A percentile compares a stretch with the other conserved stretches of the same genome.
Evolutionary conservation across 1,140 invertebrate genomes (phyloP).

Genomic region (Bombus cullumanus): DNA sequence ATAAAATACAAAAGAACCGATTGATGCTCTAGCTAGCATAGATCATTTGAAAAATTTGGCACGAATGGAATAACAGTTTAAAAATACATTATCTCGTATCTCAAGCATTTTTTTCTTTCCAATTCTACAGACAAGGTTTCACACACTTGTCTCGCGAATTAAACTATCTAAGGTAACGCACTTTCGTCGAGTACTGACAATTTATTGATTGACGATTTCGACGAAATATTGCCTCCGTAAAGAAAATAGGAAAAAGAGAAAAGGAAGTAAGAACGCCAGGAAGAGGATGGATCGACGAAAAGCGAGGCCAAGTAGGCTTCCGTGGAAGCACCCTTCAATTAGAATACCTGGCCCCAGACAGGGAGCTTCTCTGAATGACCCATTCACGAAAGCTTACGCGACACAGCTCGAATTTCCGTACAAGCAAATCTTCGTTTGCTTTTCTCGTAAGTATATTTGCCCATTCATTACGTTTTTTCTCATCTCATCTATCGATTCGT

Average conservation of each 20-base stretch:
- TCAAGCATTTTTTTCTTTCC: background rate
- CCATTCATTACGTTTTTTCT: background rate
- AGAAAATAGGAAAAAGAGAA: background rate
- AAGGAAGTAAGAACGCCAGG: background rate
- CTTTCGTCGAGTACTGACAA: background rate
- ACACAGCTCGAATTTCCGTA: slow-evolving; percentile 26
- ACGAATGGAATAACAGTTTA: too few species aligned
- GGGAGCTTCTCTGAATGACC: slow-evolving; percentile 23
- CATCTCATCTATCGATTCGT: background rate
- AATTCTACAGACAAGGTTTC: background rate
- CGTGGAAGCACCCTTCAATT: slow-evolving; percentile 38
- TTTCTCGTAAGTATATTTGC: background rate
- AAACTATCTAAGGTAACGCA: background rate
- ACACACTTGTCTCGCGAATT: too few species aligned
- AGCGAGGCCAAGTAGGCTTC: slow-evolving; percentile 26
- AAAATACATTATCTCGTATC: too few species aligned
- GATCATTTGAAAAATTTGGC: too few species aligned
- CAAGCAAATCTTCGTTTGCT: slow-evolving; percentile 1
- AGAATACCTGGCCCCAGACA: slow-evolving; percentile 14
- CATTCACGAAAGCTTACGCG: slow-evolving; percentile 34
- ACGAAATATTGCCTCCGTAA: background rate
- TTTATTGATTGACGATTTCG: background rate
- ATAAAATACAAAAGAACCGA: too few species aligned
- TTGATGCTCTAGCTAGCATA: too few species aligned
- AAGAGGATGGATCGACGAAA: slow-evolving; percentile 24